phyloP scores from a whole-genome alignment of 2,888 invertebrate species.

The Tubulanus polymorphus region DNA sequence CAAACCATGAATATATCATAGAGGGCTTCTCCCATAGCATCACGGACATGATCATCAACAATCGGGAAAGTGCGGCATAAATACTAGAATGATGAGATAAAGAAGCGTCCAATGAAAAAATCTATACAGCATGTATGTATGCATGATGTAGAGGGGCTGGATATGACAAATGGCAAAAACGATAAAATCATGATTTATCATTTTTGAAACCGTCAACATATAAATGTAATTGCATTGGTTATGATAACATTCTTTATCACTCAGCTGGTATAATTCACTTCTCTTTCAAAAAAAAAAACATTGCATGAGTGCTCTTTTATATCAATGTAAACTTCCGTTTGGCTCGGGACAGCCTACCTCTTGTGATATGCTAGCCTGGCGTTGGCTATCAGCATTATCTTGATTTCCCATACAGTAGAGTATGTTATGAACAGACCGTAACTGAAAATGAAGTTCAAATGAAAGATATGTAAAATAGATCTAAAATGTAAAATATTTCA shows the following conservation, averaged over 20 bases:
- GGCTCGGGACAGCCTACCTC: slow-evolving; percentile 46
- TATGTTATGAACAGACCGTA: slow-evolving; percentile 47
- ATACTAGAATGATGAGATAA: slow-evolving; percentile 30
- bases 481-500: slow-evolving; percentile 3
- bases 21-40: slow-evolving; percentile 50
- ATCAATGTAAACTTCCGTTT: too few species aligned
- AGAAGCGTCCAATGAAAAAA: too few species aligned
- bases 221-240: too few species aligned
- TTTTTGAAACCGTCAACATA: too few species aligned
- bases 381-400: slow-evolving; percentile 52
- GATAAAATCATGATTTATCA: too few species aligned
- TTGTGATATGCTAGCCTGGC: slow-evolving; percentile 50
- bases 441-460: slow-evolving; percentile 22
- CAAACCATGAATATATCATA: slow-evolving; percentile 50
- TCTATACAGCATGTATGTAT: too few species aligned
- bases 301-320: too few species aligned
- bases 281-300: too few species aligned
- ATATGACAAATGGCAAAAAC: background rate
- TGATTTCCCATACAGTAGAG: slow-evolving; percentile 51
- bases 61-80: slow-evolving; percentile 48
- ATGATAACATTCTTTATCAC: too few species aligned
- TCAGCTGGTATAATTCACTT: too few species aligned
- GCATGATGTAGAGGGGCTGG: background rate
- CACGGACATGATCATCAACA: slow-evolving; percentile 51
- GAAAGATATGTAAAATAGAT: background rate